These are phyloP conservation scores for Siniperca scherzeri DNA, from an alignment of 2,797 vertebrate species.

Conservation along the genomic window DNA sequence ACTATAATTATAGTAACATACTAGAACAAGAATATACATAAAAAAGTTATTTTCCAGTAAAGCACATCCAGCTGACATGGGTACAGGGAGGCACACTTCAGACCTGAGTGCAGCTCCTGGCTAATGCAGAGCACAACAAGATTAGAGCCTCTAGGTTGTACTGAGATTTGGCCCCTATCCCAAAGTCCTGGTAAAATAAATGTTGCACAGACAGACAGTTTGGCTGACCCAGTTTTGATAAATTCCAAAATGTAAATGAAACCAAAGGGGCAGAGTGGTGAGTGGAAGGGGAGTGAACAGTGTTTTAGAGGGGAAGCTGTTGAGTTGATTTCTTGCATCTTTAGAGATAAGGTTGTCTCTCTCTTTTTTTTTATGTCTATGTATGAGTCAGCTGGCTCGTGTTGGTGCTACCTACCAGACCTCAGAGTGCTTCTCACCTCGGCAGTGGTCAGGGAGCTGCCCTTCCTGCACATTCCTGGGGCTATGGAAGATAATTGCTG, in stretches of 20 bases:
- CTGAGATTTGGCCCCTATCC: conserved; percentile 67
- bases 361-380: background rate
- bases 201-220: conserved; percentile 73
- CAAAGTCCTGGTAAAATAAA: conserved; percentile 77
- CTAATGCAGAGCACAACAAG: conserved; percentile 70
- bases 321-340: conserved; percentile 43
- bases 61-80: conserved; percentile 22
- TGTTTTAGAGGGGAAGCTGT: conserved; percentile 31
- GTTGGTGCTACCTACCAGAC: conserved; percentile 71
- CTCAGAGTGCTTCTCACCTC: conserved; percentile 80
- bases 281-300: conserved; percentile 19
- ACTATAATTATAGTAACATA: conserved; percentile 13
- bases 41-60: conserved; percentile 25
- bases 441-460: conserved; percentile 78
- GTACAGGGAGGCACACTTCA: conserved; percentile 38
- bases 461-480: conserved; percentile 84
- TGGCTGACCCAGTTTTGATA: conserved; percentile 83
- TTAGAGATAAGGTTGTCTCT: conserved; percentile 44
- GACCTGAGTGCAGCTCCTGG: conserved; percentile 46
- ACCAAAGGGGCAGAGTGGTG: conserved; percentile 53
- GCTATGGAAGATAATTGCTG: conserved; percentile 84
- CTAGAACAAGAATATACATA: conserved; percentile 33
- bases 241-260: conserved; percentile 79
- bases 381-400: conserved; percentile 44
- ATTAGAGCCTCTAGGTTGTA: conserved; percentile 65